Evolutionary conservation across 2,888 invertebrate species (phyloP).

Genomic region (Synergus japonicus): DNA sequence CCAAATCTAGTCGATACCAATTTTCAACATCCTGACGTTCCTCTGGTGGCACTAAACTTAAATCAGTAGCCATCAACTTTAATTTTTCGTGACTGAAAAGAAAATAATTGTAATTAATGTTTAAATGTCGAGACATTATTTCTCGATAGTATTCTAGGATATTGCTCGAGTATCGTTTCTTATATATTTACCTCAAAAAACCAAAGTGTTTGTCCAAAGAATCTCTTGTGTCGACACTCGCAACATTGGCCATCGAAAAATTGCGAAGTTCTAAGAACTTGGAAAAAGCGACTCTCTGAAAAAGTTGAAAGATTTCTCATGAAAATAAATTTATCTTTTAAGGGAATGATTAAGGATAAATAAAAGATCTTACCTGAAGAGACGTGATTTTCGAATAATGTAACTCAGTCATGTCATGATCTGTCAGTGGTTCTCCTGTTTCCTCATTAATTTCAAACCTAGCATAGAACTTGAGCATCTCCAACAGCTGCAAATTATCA

Average conservation of each 20-base stretch:
- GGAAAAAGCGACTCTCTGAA: slow-evolving; percentile 93
- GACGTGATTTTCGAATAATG: slow-evolving; percentile 96
- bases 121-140: not conserved
- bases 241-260: slow-evolving; percentile 96
- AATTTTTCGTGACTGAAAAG: slow-evolving; percentile 85
- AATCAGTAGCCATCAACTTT: slow-evolving; percentile 90
- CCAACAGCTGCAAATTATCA: slow-evolving; percentile 86
- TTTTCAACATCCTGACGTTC: slow-evolving; percentile 84
- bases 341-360: not conserved
- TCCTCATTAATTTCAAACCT: slow-evolving; percentile 98
- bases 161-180: not conserved
- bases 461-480: slow-evolving; percentile 97
- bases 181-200: slow-evolving; percentile 80
- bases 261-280: slow-evolving; percentile 89
- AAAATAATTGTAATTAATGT: slow-evolving; percentile 41
- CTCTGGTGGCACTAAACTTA: slow-evolving; percentile 90
- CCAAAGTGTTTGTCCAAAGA: slow-evolving; percentile 91
- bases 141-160: not conserved
- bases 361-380: slow-evolving; percentile 83
- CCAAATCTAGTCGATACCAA: slow-evolving; percentile 89
- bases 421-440: slow-evolving; percentile 95
- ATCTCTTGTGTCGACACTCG: slow-evolving; percentile 94
- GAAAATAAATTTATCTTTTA: slow-evolving; percentile 42
- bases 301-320: slow-evolving; percentile 50
- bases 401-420: slow-evolving; percentile 94